These are phyloP conservation scores for Ceratitis capitata DNA, from an alignment of 1,140 invertebrate genomes.

Conservation along the genomic window DNA sequence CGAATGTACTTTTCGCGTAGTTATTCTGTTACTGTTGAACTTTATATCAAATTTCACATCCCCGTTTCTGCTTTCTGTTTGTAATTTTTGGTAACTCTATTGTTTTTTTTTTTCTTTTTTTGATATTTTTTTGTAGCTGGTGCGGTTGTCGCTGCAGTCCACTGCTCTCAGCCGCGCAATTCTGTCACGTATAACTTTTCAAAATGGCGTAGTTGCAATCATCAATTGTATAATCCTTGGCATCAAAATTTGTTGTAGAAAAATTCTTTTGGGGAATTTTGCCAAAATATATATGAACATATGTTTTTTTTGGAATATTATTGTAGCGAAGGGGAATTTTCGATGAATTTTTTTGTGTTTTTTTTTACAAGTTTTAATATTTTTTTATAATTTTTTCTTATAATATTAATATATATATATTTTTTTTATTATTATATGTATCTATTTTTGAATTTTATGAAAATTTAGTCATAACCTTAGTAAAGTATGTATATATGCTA, in stretches of 20 bases:
- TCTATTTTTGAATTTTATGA: neutral
- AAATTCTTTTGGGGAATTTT: neutral
- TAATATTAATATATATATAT: neutral
- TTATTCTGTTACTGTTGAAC: constrained; percentile 3
- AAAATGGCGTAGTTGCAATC: constrained; percentile 40
- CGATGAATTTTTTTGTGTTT: neutral
- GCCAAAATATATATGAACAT: neutral
- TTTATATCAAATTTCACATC: neutral
- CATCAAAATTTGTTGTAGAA: neutral
- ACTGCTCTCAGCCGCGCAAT: neutral
- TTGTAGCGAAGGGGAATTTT: neutral
- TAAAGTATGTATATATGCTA: too few relatives aligned
- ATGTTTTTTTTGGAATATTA: neutral
- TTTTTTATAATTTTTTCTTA: neutral
- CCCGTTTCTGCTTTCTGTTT: neutral
- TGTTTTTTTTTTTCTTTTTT: neutral
- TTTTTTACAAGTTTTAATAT: neutral
- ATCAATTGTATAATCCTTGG: constrained; percentile 40
- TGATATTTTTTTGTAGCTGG: neutral
- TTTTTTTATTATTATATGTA: neutral
- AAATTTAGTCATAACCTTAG: too few relatives aligned
- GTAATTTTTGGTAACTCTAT: neutral
- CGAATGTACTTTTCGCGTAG: neutral
- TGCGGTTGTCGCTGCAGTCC: neutral
- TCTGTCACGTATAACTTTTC: neutral